Conservation (phyloP, 2,113 vertebrate species). For the Pyxicephalus adspersus region DNA sequence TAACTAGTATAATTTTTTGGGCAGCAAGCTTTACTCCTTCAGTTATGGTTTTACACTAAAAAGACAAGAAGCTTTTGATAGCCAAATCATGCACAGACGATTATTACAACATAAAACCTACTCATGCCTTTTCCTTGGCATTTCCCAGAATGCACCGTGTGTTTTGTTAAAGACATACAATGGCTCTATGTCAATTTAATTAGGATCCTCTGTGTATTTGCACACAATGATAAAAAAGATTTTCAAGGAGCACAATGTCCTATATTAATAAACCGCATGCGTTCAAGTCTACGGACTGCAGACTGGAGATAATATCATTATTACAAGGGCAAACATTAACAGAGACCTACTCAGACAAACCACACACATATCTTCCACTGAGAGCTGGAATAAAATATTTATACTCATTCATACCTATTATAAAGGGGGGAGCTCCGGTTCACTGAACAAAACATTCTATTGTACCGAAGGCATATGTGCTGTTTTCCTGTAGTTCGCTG, state of each 20-base stretch:
- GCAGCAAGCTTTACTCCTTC: background rate
- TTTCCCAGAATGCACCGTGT: conserved; percentile 28
- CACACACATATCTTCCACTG: conserved; percentile 14
- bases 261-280: conserved; percentile 28
- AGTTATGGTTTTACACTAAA: background rate
- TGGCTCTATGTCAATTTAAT: conserved; percentile 43
- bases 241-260: conserved; percentile 25
- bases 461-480: background rate
- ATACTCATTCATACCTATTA: conserved; percentile 4
- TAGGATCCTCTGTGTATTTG: conserved; percentile 41
- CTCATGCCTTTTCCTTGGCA: conserved; percentile 7
- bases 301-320: conserved; percentile 45
- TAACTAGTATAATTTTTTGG: background rate
- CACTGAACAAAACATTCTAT: background rate
- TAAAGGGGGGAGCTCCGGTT: background rate
- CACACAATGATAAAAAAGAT: conserved; percentile 21
- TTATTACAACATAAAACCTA: conserved; percentile 19
- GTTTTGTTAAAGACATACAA: conserved; percentile 37
- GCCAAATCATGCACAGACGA: conserved; percentile 11
- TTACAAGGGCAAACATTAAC: conserved; percentile 55
- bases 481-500: background rate
- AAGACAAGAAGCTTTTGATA: conserved; percentile 16
- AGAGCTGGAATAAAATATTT: conserved; percentile 26
- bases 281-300: conserved; percentile 13
- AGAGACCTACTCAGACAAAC: conserved; percentile 27